These are phyloP conservation scores for Bellardia bayeri DNA, from an alignment of 2,888 invertebrate genomes.

Conservation along the genomic window DNA sequence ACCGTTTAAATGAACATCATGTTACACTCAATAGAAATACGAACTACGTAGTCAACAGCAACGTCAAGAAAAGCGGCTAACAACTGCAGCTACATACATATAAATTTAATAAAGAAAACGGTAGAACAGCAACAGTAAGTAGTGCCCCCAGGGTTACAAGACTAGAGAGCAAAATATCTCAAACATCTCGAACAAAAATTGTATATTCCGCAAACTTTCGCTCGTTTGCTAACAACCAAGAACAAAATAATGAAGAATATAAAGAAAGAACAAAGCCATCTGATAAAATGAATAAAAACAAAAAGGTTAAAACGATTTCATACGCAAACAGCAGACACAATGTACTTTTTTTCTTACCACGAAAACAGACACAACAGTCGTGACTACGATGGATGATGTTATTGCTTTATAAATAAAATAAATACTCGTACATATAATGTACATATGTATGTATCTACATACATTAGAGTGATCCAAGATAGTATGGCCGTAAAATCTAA, in stretches of 20 bases:
- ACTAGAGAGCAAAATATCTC: slow-evolving; percentile 17
- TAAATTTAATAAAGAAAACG: background rate
- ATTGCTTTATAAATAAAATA: too few relatives aligned
- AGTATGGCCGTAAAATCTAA: too few relatives aligned
- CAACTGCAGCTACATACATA: slow-evolving; percentile 5
- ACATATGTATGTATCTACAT: background rate
- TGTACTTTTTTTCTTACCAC: background rate
- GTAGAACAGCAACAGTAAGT: slow-evolving; percentile 36
- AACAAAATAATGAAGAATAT: slow-evolving; percentile 11
- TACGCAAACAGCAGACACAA: slow-evolving; percentile 24
- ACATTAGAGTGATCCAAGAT: background rate
- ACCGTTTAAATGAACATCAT: slow-evolving; percentile 56
- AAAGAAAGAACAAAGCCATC: background rate
- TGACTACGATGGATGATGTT: too few relatives aligned
- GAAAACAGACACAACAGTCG: background rate
- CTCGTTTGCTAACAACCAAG: too few relatives aligned
- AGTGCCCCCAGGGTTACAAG: slow-evolving; percentile 47
- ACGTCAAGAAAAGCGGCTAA: slow-evolving; percentile 8
- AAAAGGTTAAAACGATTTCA: slow-evolving; percentile 41
- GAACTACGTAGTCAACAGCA: background rate
- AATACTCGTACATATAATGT: background rate
- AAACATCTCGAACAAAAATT: background rate
- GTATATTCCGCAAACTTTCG: slow-evolving; percentile 3
- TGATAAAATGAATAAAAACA: slow-evolving; percentile 27
- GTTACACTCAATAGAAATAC: background rate